These are phyloP conservation scores for Ovibos moschatus DNA, from an alignment of 2,113 vertebrate species.

Conservation along the genomic window DNA sequence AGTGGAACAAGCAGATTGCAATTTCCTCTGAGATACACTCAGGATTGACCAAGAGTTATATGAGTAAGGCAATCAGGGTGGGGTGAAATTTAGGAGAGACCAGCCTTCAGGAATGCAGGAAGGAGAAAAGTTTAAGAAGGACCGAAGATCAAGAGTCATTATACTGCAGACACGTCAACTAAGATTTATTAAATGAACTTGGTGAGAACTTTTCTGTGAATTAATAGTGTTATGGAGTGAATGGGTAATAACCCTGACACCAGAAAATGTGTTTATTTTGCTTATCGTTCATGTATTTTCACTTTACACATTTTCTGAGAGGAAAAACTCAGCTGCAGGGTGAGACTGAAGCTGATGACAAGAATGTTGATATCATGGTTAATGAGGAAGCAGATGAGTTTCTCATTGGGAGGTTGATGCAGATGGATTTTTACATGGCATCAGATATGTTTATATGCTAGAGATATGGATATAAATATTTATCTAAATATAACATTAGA, in stretches of 20 bases:
- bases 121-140: background rate
- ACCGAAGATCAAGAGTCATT: background rate
- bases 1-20: background rate
- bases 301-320: background rate
- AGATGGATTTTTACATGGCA: background rate
- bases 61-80: background rate
- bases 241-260: background rate
- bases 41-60: background rate
- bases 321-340: background rate
- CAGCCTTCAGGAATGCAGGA: background rate
- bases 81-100: background rate
- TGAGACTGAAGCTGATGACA: fast-evolving
- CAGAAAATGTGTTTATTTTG: background rate
- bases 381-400: background rate
- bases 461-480: background rate
- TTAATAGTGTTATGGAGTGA: background rate
- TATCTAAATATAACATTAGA: background rate
- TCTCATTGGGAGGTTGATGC: background rate
- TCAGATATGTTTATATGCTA: fast-evolving
- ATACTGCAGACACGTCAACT: background rate
- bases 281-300: background rate
- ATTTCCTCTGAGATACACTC: background rate
- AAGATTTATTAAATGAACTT: background rate
- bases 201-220: background rate
- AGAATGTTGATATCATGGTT: too few relatives aligned